phyloP scores from a whole-genome alignment of 2,888 invertebrate species.

The Caenorhabditis sp. region DNA sequence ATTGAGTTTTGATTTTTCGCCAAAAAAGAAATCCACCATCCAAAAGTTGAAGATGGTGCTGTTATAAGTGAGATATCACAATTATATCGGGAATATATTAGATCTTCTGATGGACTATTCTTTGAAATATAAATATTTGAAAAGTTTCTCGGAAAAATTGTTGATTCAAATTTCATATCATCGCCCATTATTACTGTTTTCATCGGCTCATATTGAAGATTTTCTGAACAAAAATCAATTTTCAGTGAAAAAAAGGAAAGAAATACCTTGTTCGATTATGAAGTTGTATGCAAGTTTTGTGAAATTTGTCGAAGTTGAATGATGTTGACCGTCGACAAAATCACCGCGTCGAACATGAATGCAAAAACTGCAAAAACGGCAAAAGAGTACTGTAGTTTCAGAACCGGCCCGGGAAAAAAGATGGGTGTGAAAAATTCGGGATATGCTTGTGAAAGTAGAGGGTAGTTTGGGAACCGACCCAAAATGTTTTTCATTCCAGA shows the following conservation, averaged over 20 bases:
- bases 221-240: neutral
- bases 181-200: constrained; percentile 27
- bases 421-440: too few relatives aligned
- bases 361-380: constrained; percentile 17
- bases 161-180: constrained; percentile 12
- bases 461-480: too few relatives aligned
- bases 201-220: neutral
- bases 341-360: constrained; percentile 27
- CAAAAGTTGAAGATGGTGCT: constrained; percentile 31
- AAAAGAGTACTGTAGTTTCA: neutral
- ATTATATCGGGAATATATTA: constrained; percentile 19
- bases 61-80: constrained; percentile 18
- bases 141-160: constrained; percentile 10
- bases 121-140: constrained; percentile 16
- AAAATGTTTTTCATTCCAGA: too few relatives aligned
- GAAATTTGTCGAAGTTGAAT: constrained; percentile 17
- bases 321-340: constrained; percentile 29
- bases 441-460: too few relatives aligned
- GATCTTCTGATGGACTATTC: constrained; percentile 14
- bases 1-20: constrained; percentile 22
- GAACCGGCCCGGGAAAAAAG: too few relatives aligned
- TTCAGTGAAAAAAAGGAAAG: neutral
- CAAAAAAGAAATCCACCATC: constrained; percentile 32
- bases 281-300: constrained; percentile 10
- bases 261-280: constrained; percentile 9